A percentile compares a stretch with the other conserved stretches of the same genome.
These are phyloP conservation scores for Polylopha cassiicola DNA, from an alignment of 2,888 invertebrate species.

Conservation along the genomic window DNA sequence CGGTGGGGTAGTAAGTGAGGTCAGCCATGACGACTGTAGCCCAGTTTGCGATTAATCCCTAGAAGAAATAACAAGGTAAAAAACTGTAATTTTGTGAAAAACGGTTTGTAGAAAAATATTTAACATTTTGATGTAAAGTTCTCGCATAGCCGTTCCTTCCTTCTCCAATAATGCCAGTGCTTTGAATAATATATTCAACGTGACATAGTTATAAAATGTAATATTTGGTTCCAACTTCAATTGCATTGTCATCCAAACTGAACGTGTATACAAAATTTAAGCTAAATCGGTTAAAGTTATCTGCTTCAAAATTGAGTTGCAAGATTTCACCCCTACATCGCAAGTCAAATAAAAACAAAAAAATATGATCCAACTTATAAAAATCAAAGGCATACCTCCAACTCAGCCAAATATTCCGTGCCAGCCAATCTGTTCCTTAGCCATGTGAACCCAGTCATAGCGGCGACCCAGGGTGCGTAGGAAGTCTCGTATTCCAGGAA, in stretches of 20 bases:
- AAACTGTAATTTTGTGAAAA: background rate
- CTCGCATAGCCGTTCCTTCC: too few species aligned
- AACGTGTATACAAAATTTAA: too few species aligned
- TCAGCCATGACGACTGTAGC: conserved; percentile 38
- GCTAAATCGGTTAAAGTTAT: too few species aligned
- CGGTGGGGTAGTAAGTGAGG: conserved; percentile 40
- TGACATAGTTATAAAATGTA: too few species aligned
- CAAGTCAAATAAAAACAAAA: background rate
- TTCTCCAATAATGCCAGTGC: too few species aligned
- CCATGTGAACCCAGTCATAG: conserved; percentile 75
- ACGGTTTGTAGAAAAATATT: too few species aligned
- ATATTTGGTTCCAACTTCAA: too few species aligned
- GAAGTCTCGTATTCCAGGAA: conserved; percentile 83
- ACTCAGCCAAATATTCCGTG: conserved; percentile 28
- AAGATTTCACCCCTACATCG: background rate
- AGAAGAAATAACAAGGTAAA: conserved; percentile 15
- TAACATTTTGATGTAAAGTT: too few species aligned
- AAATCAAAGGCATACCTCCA: conserved; percentile 41
- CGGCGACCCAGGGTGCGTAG: conserved; percentile 88
- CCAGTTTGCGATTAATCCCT: conserved; percentile 48
- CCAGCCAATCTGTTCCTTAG: conserved; percentile 57
- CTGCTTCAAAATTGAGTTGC: background rate
- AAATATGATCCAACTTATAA: background rate
- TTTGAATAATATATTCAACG: too few species aligned
- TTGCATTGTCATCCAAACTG: too few species aligned